These are phyloP conservation scores for Oreocharis arfaki DNA, from an alignment of 2,113 vertebrate species.

Conservation along the genomic window DNA sequence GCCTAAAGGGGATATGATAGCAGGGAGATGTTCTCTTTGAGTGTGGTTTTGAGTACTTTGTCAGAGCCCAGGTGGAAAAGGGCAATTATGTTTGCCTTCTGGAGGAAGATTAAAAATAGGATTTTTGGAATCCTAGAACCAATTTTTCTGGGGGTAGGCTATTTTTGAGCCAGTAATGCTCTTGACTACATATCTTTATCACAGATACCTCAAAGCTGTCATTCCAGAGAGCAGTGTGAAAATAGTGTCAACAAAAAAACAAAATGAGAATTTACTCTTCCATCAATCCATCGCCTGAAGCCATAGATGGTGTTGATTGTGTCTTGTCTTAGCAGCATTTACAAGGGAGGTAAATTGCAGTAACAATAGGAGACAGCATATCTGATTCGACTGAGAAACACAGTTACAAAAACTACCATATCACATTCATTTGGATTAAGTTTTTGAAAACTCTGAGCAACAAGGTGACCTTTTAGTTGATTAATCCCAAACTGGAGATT, in stretches of 20 bases:
- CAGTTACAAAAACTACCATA: background rate
- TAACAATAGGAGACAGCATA: constrained; percentile 26
- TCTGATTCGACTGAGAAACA: background rate
- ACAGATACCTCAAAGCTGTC: background rate
- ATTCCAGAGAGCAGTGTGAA: background rate
- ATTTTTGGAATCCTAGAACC: background rate
- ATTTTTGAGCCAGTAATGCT: background rate
- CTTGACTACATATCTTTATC: constrained; percentile 4
- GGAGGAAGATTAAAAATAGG: background rate
- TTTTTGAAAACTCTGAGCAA: background rate
- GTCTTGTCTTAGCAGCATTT: constrained; percentile 17
- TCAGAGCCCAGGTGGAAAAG: background rate
- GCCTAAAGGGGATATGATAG: background rate
- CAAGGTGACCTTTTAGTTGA: background rate
- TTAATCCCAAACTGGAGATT: constrained; percentile 13
- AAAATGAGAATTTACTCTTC: constrained; percentile 46
- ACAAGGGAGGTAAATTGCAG: constrained; percentile 37
- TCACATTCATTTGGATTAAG: background rate
- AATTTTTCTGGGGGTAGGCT: background rate
- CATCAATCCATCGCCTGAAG: constrained; percentile 8
- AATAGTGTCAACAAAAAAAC: constrained; percentile 27
- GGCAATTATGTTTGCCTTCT: background rate
- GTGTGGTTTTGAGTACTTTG: background rate
- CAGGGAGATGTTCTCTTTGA: background rate
- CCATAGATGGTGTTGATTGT: constrained; percentile 41